Evolutionary conservation across 2,888 invertebrate species (phyloP), one percentile per base, ranked within the genome.

Genomic region (Thecophora atra): DNA sequence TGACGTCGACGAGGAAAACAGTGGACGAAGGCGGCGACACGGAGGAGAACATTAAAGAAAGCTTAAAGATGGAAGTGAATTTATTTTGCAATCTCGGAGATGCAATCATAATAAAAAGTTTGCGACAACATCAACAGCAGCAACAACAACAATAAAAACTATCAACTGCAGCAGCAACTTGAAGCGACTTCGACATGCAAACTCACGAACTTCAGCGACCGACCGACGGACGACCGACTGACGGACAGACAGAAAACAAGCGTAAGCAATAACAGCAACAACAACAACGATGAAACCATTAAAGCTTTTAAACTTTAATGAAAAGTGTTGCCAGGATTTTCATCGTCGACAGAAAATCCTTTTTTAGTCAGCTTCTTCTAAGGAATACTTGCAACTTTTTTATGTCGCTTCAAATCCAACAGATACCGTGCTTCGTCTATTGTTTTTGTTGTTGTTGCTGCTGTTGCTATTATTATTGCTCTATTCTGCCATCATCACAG

Each of bases 71-170:
- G 47, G 13, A 47, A 5, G 47, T 17, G 8, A 44, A 44, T n/a
- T 37, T 37, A n/a, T 47, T 47, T 47, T n/a, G 47, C 47, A 47
- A 47, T 47, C 47, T 47, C n/a, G 11, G 47, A 15, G 5, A 5
- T 47, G 47, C 6, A 47, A 47, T 47, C 47, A 47, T 47, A 47
- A 47, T 47, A 47, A 47, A 47, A 47, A 47, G 47, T 47, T n/a
- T 2, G n/a, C 47, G 13, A 47, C 15, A 11, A 47, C 47, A n/a
- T 5, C 17, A 5, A 47, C 15, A 47, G 13, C 47, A 47, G 17
- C 47, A 47, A 47, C 47, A 3, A 17, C 15, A 37, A 37, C 11
- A 37, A 37, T 8, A 37, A 37, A 11, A 8, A 37, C 11, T 11
- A 37, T 8, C 37, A 2, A 2, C 37, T 8, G 37, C 37, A 37